phyloP scores from a whole-genome alignment of 2,797 vertebrate genomes.

The Catostomus latipinnis region DNA sequence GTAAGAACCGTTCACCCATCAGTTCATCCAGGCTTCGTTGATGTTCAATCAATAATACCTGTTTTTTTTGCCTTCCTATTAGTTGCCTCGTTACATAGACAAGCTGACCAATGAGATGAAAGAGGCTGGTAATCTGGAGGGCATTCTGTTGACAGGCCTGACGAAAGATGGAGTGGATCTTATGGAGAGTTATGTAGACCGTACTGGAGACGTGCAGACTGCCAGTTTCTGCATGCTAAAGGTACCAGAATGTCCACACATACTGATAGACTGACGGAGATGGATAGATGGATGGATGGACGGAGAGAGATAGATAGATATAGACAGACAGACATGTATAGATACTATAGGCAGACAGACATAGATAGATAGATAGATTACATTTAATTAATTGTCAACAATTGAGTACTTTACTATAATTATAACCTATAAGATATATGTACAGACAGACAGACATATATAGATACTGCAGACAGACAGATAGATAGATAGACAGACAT shows the following conservation, averaged over 20 bases:
- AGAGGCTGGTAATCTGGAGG: constrained; percentile 95
- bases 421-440: too few species aligned
- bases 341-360: too few species aligned
- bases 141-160: constrained; percentile 93
- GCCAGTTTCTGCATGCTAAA: constrained; percentile 98
- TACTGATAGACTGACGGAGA: not conserved
- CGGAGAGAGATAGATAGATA: too few species aligned
- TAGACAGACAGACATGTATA: too few species aligned
- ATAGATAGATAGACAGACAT: too few species aligned
- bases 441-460: too few species aligned
- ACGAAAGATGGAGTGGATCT: constrained; percentile 97
- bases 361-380: too few species aligned
- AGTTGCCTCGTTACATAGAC: constrained; percentile 95
- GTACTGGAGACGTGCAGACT: constrained; percentile 98
- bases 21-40: not conserved
- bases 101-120: constrained; percentile 97
- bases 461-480: too few species aligned
- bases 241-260: constrained; percentile 69
- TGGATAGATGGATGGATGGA: too few species aligned
- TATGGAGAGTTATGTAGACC: constrained; percentile 97
- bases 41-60: not conserved
- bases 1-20: constrained; percentile 67
- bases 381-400: too few species aligned
- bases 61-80: constrained; percentile 25
- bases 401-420: too few species aligned